Evolutionary conservation across 2,797 vertebrate species (phyloP).

Genomic region (Microcaecilia unicolor): DNA sequence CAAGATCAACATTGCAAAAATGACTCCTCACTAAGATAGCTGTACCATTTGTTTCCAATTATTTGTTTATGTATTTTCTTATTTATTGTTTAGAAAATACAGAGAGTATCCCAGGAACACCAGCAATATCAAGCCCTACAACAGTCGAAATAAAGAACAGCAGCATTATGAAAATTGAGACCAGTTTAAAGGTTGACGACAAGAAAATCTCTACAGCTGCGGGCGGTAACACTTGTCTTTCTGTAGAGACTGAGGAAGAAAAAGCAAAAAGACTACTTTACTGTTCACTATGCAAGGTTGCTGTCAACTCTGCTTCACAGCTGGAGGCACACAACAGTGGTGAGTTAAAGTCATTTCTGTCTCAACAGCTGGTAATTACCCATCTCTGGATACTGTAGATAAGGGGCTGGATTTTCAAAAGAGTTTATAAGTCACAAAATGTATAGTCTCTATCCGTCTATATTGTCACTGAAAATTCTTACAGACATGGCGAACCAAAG

Average conservation of each 20-base stretch:
- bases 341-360: conserved; percentile 52
- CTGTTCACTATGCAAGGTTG: conserved; percentile 96
- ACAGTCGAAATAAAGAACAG: conserved; percentile 44
- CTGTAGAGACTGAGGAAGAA: conserved; percentile 79
- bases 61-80: background rate
- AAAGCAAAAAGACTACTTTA: conserved; percentile 89
- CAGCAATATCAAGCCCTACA: conserved; percentile 50
- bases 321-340: conserved; percentile 95
- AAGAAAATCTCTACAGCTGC: conserved; percentile 39
- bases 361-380: conserved; percentile 37
- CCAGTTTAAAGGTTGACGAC: conserved; percentile 52
- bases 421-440: background rate
- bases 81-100: conserved; percentile 20
- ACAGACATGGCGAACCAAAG: too few relatives aligned
- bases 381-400: conserved; percentile 35
- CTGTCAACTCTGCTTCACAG: conserved; percentile 94
- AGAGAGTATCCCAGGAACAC: conserved; percentile 52
- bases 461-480: too few relatives aligned
- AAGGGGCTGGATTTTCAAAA: background rate
- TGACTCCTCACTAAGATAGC: background rate
- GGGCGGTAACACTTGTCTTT: conserved; percentile 51
- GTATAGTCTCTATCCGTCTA: too few relatives aligned
- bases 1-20: too few relatives aligned
- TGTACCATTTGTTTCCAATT: background rate
- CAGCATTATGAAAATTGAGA: conserved; percentile 51